These are phyloP conservation scores for Apistogramma diplotaenia DNA, from an alignment of 2,113 vertebrate genomes.

Conservation along the genomic window DNA sequence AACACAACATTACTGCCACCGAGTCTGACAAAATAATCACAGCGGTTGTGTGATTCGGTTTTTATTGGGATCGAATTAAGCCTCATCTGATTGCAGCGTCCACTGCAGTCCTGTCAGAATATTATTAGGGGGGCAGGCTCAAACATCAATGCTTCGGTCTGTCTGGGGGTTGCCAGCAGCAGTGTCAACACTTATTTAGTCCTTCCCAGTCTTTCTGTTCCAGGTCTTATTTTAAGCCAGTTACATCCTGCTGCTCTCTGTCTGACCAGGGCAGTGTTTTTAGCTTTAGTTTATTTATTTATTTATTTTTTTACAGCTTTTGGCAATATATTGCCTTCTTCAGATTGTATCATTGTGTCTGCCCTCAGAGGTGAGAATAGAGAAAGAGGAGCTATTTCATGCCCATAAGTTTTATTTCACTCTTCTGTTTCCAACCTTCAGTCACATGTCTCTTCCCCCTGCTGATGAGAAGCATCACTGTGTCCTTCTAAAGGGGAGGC, in stretches of 20 bases:
- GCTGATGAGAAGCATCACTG: slow-evolving; percentile 28
- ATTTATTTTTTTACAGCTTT: slow-evolving; percentile 20
- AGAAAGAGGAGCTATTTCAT: slow-evolving; percentile 35
- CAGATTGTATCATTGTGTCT: slow-evolving; percentile 50
- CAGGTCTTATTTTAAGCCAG: background rate
- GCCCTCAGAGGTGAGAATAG: slow-evolving; percentile 3
- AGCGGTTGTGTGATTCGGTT: slow-evolving; percentile 7
- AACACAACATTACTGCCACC: slow-evolving; percentile 10
- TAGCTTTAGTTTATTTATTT: too few relatives aligned
- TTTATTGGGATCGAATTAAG: slow-evolving; percentile 17
- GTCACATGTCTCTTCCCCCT: background rate
- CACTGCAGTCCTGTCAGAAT: slow-evolving; percentile 22
- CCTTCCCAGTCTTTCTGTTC: background rate
- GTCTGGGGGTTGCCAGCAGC: background rate
- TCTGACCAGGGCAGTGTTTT: slow-evolving; percentile 22
- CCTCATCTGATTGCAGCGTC: slow-evolving; percentile 14
- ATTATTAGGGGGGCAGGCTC: background rate
- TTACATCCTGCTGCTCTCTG: slow-evolving; percentile 7
- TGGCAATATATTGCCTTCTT: slow-evolving; percentile 31
- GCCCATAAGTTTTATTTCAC: slow-evolving; percentile 23
- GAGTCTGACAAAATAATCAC: slow-evolving; percentile 1
- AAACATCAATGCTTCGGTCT: background rate
- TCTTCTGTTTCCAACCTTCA: slow-evolving; percentile 20
- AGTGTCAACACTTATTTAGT: background rate
- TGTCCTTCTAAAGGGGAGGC: slow-evolving; percentile 65